These are phyloP conservation scores for Epinephelus awoara DNA, from an alignment of 2,797 vertebrate genomes.

Conservation along the genomic window DNA sequence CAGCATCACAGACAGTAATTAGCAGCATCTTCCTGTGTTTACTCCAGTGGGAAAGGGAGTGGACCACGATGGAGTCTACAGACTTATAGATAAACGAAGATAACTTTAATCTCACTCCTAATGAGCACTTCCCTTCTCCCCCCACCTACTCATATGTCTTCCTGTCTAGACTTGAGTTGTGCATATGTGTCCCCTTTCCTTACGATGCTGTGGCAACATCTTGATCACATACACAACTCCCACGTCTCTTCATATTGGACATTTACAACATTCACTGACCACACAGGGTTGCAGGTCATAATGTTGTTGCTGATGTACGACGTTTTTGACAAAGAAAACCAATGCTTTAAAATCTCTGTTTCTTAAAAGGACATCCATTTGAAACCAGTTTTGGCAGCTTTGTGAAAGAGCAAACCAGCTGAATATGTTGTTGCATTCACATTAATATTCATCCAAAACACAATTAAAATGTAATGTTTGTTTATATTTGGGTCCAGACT, in stretches of 20 bases:
- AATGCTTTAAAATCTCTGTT: background rate
- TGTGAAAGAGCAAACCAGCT: background rate
- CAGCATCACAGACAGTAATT: constrained; percentile 79
- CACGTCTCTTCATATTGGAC: background rate
- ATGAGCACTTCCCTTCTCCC: constrained; percentile 81
- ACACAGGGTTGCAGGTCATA: background rate
- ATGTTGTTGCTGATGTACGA: background rate
- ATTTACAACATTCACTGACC: background rate
- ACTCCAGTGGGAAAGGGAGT: constrained; percentile 83
- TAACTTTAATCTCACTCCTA: constrained; percentile 84
- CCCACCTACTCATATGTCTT: constrained; percentile 77
- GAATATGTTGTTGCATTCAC: background rate
- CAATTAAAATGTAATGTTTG: constrained; percentile 35
- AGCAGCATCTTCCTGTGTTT: constrained; percentile 88
- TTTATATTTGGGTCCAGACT: constrained; percentile 35
- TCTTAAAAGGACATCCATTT: background rate
- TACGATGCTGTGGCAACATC: constrained; percentile 32
- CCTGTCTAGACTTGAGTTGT: constrained; percentile 84
- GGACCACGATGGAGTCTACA: constrained; percentile 60
- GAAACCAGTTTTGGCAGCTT: background rate
- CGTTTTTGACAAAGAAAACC: background rate
- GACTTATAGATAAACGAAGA: constrained; percentile 84
- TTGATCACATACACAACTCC: constrained; percentile 21
- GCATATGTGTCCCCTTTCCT: constrained; percentile 38
- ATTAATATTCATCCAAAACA: constrained; percentile 19